Base-by-base conservation (phyloP, 92 coral and sea anemone species). In the Meandrina meandrites region DNA sequence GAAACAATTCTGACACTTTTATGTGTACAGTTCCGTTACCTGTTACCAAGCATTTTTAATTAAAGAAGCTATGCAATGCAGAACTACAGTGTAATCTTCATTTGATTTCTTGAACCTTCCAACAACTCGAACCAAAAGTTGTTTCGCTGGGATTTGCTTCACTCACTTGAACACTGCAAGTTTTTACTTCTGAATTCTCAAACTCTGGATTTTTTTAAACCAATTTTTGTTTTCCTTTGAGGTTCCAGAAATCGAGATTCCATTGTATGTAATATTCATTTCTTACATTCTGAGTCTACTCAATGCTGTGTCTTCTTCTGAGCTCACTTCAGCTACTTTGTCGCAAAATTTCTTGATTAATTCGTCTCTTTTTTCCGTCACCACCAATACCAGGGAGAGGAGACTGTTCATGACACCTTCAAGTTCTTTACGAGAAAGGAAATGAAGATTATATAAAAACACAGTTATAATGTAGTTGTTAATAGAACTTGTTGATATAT, bases 391-490 rank as follows among this genome's bases (percentile, higher is more conserved):
- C 58, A 97, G 91, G 42, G 98, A 97, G 35, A 97, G 87, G 45
- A 97, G 85, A 80, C 99, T 97, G 95, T 97, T 97, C 94, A 97
- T 93, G 14, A 95, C 91, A 67, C 99, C 98, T 86, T 95, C 97
- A 86, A 97, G 89, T 37, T 95, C 99, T 97, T 53, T 14, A 90
- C 31, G 81, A 74, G 64, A 36, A 81, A 77, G 64, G 34, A 35
- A 21, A 66, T 15, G 17, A 22, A 62, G 30, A 17, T 58, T 35
- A 31, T 22, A 32, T 30, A 7, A 7, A 57, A 1, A 21, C 27
- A 58, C 66, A 58, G 66, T 58, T 58, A 18, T 21, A 45, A 45
- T 45, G n/a, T n/a, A n/a, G n/a, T n/a, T n/a, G n/a, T n/a, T n/a
- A n/a, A n/a, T n/a, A n/a, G n/a, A n/a, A n/a, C n/a, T n/a, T n/a